Conservation (phyloP, 1,140 invertebrate genomes). For the Polypedilum vanderplanki region DNA sequence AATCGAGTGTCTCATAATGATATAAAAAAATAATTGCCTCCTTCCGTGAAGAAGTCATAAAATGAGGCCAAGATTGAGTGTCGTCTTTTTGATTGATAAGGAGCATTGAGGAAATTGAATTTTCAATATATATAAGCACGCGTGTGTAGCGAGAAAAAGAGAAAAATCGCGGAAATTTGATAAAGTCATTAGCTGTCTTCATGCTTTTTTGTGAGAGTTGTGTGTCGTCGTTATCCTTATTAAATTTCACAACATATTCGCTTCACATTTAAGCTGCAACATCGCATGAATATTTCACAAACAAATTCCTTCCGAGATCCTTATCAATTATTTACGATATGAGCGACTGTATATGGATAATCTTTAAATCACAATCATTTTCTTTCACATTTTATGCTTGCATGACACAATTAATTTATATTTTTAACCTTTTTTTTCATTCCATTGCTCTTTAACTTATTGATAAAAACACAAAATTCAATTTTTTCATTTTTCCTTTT, state of each 20-base stretch:
- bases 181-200: background rate
- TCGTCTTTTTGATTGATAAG: too few species aligned
- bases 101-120: too few species aligned
- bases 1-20: too few species aligned
- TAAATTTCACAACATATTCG: background rate
- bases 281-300: background rate
- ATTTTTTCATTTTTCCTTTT: background rate
- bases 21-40: too few species aligned
- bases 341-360: background rate
- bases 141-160: too few species aligned
- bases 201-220: background rate
- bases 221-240: background rate
- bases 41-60: too few species aligned
- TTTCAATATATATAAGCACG: too few species aligned
- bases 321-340: constrained; percentile 20
- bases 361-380: background rate
- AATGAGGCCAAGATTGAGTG: too few species aligned
- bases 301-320: background rate
- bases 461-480: background rate
- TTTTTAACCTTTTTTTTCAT: background rate
- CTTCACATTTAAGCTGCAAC: background rate
- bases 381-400: background rate
- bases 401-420: background rate
- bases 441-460: background rate
- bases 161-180: background rate